Base-by-base conservation (phyloP, 2,888 invertebrate genomes). In the Drosophila rubida region DNA sequence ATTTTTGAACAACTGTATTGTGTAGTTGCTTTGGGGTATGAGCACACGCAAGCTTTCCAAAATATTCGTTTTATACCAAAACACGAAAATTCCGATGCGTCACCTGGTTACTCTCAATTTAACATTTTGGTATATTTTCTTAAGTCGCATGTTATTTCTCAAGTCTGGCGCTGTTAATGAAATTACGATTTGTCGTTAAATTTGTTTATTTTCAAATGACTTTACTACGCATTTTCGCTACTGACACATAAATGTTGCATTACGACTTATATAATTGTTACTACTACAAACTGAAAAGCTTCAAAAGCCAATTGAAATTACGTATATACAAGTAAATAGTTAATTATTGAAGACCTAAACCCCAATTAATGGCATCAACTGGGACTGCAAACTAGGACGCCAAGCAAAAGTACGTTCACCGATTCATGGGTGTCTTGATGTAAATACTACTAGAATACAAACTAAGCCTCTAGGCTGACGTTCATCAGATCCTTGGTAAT, bases 401-500 rank as follows among this genome's bases (percentile, higher is more conserved):
- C 25, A 25, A 25, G 5, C 5, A n/a, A n/a, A n/a, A n/a, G n/a
- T n/a, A n/a, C n/a, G n/a, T n/a, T n/a, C 11, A 27, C 27, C 27
- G 27, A 27, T 27, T 27, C 11, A 32, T 32, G 5, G n/a, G 32
- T n/a, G 32, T n/a, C 11, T 32, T 11, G 3, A 0, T 22, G 25
- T 39, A n/a, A 25, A 25, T 39, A 39, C 32, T 37, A 19, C 53
- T 27, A 45, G 7, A 44, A 32, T 60, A 60, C 25, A 64, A 63
- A 11, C 75, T 87, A 86, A 54, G 65, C 53, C 61, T 83, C 81
- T 48, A 94, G 87, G 80, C 93, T 93, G 1, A 94, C 94, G 75
- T 94, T 93, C 62, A 94, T 94, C 27, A 94, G 81, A 70, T 94
- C 94, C 53, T 93, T 93, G 5, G 94, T 94, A 8, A 94, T 93